Base-by-base conservation (phyloP, 2,797 vertebrate species). In the Cossypha heuglini region DNA sequence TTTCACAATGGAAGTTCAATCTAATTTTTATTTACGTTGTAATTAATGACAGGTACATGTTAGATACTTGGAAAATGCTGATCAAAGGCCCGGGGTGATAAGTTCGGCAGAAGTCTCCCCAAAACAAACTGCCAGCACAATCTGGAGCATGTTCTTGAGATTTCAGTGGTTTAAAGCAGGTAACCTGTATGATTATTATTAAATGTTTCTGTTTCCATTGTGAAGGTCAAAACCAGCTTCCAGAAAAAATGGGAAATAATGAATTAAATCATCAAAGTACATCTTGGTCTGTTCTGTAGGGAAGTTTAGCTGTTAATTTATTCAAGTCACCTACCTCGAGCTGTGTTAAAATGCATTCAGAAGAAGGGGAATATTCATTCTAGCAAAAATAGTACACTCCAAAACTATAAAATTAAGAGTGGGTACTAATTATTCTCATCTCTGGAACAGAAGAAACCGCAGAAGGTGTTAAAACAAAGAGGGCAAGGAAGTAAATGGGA, bases 401-500 rank as follows among this genome's bases (percentile, higher is more conserved):
- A 73, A 96, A 90, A 54, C 57, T 29, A 57, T 49, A 67, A 88
- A 74, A 69, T 85, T 84, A 75, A 48, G 59, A 66, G 40, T 68
- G 22, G 16, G 85, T 86, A n/a, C 43, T 96, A 93, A 91, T 95
- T 94, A 96, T 63, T 87, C 31, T 77, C 48, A 71, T 76, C 43
- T 82, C 62, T 69, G 63, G 43, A 94, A 76, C 3, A 86, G 84
- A 84, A 91, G 69, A 72, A 68, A 73, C 66, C 88, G 35, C 8
- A 90, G 69, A 81, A 91, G 54, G 54, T 15, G 6, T 66, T 95
- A 66, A 91, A 89, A 71, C 55, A 82, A 63, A 75, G 75, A 94
- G 18, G 52, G 77, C 62, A 88, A 91, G 64, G 52, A 86, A 91
- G 78, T 85, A 90, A 77, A 79, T 67, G 49, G 43, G 66, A 82